Base-by-base conservation (phyloP, 2,888 invertebrate species). In the Euclidia mi region DNA sequence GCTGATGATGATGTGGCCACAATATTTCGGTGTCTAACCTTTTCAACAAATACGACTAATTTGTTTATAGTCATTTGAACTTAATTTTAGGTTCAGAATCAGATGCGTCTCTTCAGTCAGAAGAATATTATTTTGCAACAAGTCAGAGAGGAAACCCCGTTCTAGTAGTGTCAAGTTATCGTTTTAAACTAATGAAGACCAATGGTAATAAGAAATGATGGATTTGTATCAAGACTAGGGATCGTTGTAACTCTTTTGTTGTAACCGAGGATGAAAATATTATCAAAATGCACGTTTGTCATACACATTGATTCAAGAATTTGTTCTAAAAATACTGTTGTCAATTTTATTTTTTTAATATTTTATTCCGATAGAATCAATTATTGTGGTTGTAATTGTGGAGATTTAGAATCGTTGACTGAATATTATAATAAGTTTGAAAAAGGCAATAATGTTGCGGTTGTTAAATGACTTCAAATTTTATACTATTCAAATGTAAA, bases 141-240 rank as follows among this genome's bases (percentile, higher is more conserved):
- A 85, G 85, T 44, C 76, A 61, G 41, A 70, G 59, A 44, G 87
- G 87, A 0, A 85, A 85, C 18, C 75, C 73, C 0, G 76, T 85
- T 18, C 52, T 87, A 3, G 71, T 86, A 3, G 50, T 84, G 7
- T 78, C 76, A 3, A 71, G 68, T 0, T 47, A 83, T 18, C 69
- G 84, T 4, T 86, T 72, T 37, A 84, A 84, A 50, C 53, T 82
- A n/a, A 78, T 77, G 74, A 80, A 67, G 57, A 56, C 56, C 6
- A 65, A 51, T 2, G 79, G 75, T 0, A 46, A 29, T 3, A 66
- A 50, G n/a, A 67, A 72, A 32, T 50, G 84, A 10, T 88, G 87
- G 87, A 66, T 79, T 9, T 87, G 87, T 43, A 86, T 82, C 58
- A 82, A 81, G 62, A 80, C 82, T 1, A 67, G 73, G 14, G 64